A percentile compares a stretch with the other conserved stretches of the same genome.
These are phyloP conservation scores for Cheilosia pagana DNA, from an alignment of 2,888 invertebrate genomes.

Conservation along the genomic window DNA sequence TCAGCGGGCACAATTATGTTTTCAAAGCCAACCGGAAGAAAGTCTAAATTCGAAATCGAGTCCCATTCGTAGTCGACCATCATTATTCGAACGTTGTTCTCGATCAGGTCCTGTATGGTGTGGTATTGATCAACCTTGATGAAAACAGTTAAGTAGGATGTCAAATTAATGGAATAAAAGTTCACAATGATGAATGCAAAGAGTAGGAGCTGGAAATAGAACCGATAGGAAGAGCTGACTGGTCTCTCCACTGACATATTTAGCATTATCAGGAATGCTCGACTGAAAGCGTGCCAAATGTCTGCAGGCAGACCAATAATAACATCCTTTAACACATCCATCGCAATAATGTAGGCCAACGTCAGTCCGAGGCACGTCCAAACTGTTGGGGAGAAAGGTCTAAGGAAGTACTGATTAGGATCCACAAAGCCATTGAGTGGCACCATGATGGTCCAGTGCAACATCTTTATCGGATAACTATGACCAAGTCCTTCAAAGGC, in stretches of 20 bases:
- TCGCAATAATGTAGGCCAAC: slow-evolving; percentile 34
- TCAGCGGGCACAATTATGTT: not conserved
- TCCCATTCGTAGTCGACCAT: slow-evolving; percentile 12
- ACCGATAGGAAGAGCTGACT: slow-evolving; percentile 26
- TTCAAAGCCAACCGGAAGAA: not conserved
- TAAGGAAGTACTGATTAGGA: slow-evolving; percentile 43
- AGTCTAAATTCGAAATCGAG: not conserved
- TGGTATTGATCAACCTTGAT: slow-evolving; percentile 53
- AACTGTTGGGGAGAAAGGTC: slow-evolving; percentile 24
- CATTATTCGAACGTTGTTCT: slow-evolving; percentile 32
- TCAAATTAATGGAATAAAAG: slow-evolving; percentile 43
- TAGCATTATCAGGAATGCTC: slow-evolving; percentile 22
- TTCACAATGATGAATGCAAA: slow-evolving; percentile 42
- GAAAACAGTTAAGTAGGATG: slow-evolving; percentile 57
- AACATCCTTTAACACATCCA: slow-evolving; percentile 26
- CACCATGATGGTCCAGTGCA: slow-evolving; percentile 25
- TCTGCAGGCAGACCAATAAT: not conserved
- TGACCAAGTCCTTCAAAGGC: not conserved
- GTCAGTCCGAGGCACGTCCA: slow-evolving; percentile 32
- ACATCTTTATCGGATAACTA: slow-evolving; percentile 31
- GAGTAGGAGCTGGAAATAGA: slow-evolving; percentile 36
- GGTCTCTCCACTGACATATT: not conserved
- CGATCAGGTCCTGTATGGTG: slow-evolving; percentile 32
- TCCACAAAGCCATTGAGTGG: slow-evolving; percentile 31
- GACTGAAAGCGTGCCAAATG: slow-evolving; percentile 35